Percentiles rank a stretch among this genome's conserved stretches.
phyloP scores from a whole-genome alignment of 1,140 invertebrate genomes.

The Temnothorax nylanderi region DNA sequence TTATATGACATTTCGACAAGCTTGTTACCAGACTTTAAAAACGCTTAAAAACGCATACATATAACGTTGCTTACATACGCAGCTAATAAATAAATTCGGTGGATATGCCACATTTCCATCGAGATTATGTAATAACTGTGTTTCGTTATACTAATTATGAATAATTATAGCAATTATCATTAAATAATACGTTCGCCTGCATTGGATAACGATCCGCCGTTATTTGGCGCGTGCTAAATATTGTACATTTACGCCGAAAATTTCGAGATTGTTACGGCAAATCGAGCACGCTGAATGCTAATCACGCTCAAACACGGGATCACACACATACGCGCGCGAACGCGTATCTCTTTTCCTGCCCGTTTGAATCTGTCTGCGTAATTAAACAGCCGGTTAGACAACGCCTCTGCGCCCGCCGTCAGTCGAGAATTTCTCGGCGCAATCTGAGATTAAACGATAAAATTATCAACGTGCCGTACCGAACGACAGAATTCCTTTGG shows the following conservation, averaged over 20 bases:
- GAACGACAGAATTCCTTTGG: not conserved
- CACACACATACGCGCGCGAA: too few species aligned
- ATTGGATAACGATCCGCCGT: not conserved
- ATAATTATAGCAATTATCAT: not conserved
- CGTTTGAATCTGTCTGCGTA: conserved; percentile 3
- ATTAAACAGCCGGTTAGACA: conserved; percentile 33
- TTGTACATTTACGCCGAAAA: not conserved
- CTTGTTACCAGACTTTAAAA: not conserved
- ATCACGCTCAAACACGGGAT: not conserved
- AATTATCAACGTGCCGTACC: not conserved
- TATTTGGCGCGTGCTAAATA: not conserved
- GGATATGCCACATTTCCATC: too few species aligned
- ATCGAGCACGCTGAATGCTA: not conserved
- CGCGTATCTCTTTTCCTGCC: not conserved
- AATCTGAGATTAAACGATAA: not conserved
- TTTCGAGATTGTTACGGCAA: conserved; percentile 16
- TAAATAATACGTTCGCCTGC: not conserved
- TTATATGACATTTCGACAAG: not conserved
- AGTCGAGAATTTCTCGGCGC: not conserved
- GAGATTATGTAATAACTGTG: not conserved
- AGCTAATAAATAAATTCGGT: not conserved
- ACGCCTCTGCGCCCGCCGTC: not conserved
- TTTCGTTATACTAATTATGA: not conserved
- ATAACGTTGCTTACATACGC: not conserved
- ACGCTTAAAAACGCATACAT: not conserved